Base-by-base conservation (phyloP, 2,113 vertebrate species). In the Tragelaphus strepsiceros region DNA sequence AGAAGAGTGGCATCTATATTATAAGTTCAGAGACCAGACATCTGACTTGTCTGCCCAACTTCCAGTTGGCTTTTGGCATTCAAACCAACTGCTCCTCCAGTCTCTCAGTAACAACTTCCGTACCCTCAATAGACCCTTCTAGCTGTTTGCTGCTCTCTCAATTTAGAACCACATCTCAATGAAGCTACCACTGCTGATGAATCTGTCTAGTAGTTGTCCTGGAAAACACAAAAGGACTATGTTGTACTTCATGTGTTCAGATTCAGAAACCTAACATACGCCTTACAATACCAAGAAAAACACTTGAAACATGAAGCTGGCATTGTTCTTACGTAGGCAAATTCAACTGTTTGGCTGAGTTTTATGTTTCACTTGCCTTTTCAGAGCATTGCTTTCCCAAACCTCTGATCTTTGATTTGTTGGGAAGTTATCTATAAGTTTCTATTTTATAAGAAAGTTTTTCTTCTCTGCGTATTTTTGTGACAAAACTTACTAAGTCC, bases 341-440 rank as follows among this genome's bases (percentile, higher is more conserved):
- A 61, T 43, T 61, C 39, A 94, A 92, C 77, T 91, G 22, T 91
- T 95, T 59, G 91, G 67, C 88, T 62, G 26, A 88, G 43, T 46
- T 62, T 88, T 3, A 91, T 93, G 67, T 58, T 95, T 32, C 86
- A 94, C 87, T 39, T 97, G 81, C 77, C 78, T 53, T 87, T 96
- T 97, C 94, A 88, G 96, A 96, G 32, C 30, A 58, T 77, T 56
- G 85, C 32, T n/a, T 88, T 84, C 86, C 88, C 91, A 96, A 97
- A 85, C 7, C 80, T 61, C 82, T 87, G 93, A 64, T 88, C 53
- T 13, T 77, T 90, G 49, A 88, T 78, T 96, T 97, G 67, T 86
- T 91, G 14, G 26, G 51, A 92, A 26, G 39, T 90, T 91, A 86
- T 16, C 54, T 64, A 84, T 74, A 96, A 62, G 74, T 88, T 96